Evolutionary conservation across 64 coral and sea anemone species (phyloP), one percentile per base, ranked within the genome.

Genomic region (Stylophora pistillata): DNA sequence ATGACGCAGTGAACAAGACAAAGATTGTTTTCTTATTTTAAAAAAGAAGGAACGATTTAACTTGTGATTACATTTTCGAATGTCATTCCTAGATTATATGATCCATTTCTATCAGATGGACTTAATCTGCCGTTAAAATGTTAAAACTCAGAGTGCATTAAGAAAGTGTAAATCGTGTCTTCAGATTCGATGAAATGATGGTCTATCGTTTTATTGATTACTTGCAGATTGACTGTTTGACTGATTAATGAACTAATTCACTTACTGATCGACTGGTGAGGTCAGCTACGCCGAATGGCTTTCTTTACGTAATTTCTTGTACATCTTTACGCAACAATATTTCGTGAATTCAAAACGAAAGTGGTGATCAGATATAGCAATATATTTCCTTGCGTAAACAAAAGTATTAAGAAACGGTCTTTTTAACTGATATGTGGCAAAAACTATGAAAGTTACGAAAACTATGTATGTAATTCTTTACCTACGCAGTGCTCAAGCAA

Each of bases 371-470:
- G 56, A 78, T 25, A 78, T 56, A 56, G 75, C 52, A 56, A 53
- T 77, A 78, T 21, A 34, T 21, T 76, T 53, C 18, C 53, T 23
- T 10, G 21, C 3, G 20, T 82, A 15, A 30, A 41, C 12, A 82
- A 61, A 65, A 31, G 31, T 23, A 69, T 68, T 69, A 52, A 31
- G 53, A 79, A 84, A 69, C 37, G 33, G 32, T 30, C 18, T 47
- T 5, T 16, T 10, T 2, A 12, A 34, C 2, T 18, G 29, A 23
- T 33, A 20, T 10, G 5, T 57, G 28, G 27, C 80, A 84, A 84
- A 84, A 27, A 33, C 58, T 84, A 62, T 84, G 68, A 70, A 84
- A 84, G 17, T 53, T 69, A 27, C 37, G 17, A 52, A 84, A 84
- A 69, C 47, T 53, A 20, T 10, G 15, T 41, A 9, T 53, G 3